These are phyloP conservation scores for Drosophila setifemur DNA, from an alignment of 1,140 invertebrate species.

Conservation along the genomic window DNA sequence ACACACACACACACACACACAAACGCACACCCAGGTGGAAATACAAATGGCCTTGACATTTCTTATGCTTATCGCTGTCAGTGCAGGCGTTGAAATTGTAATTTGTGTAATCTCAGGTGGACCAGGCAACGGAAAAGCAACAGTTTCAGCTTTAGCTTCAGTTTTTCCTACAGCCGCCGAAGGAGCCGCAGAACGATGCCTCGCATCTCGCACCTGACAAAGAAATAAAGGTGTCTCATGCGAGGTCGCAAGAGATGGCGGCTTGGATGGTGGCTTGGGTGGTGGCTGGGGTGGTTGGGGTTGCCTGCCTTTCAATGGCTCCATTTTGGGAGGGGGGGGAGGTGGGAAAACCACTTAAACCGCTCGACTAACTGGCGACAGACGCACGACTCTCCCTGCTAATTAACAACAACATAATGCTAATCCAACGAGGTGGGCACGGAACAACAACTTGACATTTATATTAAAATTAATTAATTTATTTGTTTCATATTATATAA, in stretches of 20 bases:
- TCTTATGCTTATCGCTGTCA: constrained; percentile 78
- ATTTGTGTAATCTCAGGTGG: constrained; percentile 78
- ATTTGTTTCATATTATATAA: constrained; percentile 80
- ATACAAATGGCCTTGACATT: constrained; percentile 77
- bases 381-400: constrained; percentile 37
- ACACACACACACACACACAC: too few relatives aligned
- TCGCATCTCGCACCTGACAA: constrained; percentile 3
- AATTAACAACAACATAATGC: constrained; percentile 71
- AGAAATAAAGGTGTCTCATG: constrained; percentile 44
- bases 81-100: constrained; percentile 79
- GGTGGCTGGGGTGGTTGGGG: too few relatives aligned
- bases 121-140: constrained; percentile 32
- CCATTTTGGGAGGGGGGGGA: constrained; percentile 12
- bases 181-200: too few relatives aligned
- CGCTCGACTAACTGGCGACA: constrained; percentile 39
- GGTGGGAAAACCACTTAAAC: constrained; percentile 54
- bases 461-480: constrained; percentile 80
- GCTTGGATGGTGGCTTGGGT: neutral
- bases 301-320: too few relatives aligned
- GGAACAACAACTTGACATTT: constrained; percentile 50
- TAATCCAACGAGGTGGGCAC: constrained; percentile 36
- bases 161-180: too few relatives aligned
- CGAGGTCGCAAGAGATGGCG: neutral
- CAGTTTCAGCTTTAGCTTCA: neutral
- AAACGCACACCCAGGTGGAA: constrained; percentile 18